These are phyloP conservation scores for Aphodius sticticus DNA, from an alignment of 2,888 invertebrate genomes.

Conservation along the genomic window DNA sequence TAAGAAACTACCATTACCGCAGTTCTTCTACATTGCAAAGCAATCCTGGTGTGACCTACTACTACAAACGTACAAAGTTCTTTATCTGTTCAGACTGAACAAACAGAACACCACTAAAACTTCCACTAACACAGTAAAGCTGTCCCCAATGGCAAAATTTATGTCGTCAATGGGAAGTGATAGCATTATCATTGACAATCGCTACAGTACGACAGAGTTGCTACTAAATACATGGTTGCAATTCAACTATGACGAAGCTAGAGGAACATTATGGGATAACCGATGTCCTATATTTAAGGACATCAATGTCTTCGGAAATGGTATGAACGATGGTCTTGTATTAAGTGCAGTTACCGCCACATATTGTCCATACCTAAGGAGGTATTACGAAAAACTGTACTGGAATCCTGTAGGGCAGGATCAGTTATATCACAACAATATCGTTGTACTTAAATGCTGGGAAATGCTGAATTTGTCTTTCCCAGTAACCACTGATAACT, in stretches of 20 bases:
- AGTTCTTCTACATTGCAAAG: conserved; percentile 52
- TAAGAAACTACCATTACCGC: background rate
- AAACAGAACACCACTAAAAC: background rate
- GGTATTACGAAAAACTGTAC: conserved; percentile 61
- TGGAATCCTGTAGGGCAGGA: conserved; percentile 54
- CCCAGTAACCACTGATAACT: conserved; percentile 62
- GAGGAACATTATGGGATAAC: conserved; percentile 6
- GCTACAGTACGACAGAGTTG: conserved; percentile 47
- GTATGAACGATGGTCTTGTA: conserved; percentile 66
- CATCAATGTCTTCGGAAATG: conserved; percentile 60
- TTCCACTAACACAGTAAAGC: background rate
- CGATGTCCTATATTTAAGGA: background rate
- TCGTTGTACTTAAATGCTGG: conserved; percentile 65
- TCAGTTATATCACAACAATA: conserved; percentile 67
- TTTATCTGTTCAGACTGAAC: conserved; percentile 51
- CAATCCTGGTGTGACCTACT: conserved; percentile 70
- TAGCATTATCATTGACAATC: background rate
- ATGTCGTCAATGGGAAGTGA: background rate
- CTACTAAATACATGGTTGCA: conserved; percentile 59
- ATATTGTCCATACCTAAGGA: conserved; percentile 66
- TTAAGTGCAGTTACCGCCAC: conserved; percentile 64
- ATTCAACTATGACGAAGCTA: conserved; percentile 55
- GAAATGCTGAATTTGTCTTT: conserved; percentile 65
- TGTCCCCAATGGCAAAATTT: background rate
- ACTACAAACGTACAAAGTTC: conserved; percentile 68